Percentiles rank a stretch among this genome's conserved stretches.
These are phyloP conservation scores for Leptinotarsa peninsularis DNA, from an alignment of 2,888 invertebrate species.

Conservation along the genomic window DNA sequence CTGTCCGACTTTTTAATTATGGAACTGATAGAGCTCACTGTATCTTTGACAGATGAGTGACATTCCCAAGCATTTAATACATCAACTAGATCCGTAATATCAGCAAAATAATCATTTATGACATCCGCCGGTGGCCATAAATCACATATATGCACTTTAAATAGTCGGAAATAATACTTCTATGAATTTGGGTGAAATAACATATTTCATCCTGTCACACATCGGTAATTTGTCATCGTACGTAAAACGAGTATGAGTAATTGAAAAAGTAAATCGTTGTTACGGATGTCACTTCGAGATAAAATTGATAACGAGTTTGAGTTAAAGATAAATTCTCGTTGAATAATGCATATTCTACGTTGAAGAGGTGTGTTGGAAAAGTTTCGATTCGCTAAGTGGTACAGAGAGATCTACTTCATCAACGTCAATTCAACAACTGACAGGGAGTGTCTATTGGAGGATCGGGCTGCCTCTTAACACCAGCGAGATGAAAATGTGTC, in stretches of 20 bases:
- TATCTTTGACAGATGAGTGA: too few species aligned
- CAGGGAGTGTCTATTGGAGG: background rate
- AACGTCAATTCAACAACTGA: background rate
- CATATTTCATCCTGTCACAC: slow-evolving; percentile 33
- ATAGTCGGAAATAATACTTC: slow-evolving; percentile 30
- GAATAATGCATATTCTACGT: slow-evolving; percentile 10
- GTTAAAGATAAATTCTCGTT: slow-evolving; percentile 11
- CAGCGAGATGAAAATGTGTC: background rate
- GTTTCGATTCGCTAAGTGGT: slow-evolving; percentile 8
- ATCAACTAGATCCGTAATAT: background rate
- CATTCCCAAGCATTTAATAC: background rate
- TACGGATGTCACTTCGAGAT: slow-evolving; percentile 12
- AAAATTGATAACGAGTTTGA: slow-evolving; percentile 21
- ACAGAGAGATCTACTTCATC: slow-evolving; percentile 1
- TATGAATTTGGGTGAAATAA: slow-evolving; percentile 21
- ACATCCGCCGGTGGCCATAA: slow-evolving; percentile 7
- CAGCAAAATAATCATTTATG: slow-evolving; percentile 4
- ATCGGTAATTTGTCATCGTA: slow-evolving; percentile 29
- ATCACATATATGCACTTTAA: slow-evolving; percentile 26
- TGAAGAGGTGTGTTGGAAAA: background rate
- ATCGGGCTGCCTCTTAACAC: background rate
- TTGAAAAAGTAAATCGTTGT: slow-evolving; percentile 25
- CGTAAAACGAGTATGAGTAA: slow-evolving; percentile 29
- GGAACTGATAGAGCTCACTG: too few species aligned
- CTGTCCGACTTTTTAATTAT: too few species aligned